A percentile compares a stretch with the other conserved stretches of the same genome.
Conservation (phyloP, 2,113 vertebrate genomes). For the Cryptomyrus ogoouensis region DNA sequence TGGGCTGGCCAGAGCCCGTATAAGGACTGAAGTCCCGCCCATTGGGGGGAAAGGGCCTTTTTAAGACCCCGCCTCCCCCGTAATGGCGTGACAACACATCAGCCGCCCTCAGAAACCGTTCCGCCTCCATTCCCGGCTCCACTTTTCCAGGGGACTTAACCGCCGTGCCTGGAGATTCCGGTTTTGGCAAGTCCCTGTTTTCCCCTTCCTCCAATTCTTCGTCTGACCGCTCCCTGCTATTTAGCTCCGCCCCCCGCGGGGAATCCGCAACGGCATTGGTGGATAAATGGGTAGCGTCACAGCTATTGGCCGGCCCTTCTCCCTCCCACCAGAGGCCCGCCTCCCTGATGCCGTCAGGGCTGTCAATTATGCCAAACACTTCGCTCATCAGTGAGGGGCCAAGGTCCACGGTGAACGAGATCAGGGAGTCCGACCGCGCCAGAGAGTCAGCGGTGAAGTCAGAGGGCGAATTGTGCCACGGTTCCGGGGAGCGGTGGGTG, state of each 20-base stretch:
- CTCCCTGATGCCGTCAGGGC: slow-evolving; percentile 47
- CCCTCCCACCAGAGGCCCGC: slow-evolving; percentile 25
- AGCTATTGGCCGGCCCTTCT: slow-evolving; percentile 27
- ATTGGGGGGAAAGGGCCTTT: slow-evolving; percentile 49
- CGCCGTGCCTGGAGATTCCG: slow-evolving; percentile 27
- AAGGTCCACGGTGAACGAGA: slow-evolving; percentile 87
- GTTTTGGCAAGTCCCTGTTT: slow-evolving; percentile 12
- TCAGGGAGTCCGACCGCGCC: slow-evolving; percentile 76
- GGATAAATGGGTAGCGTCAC: slow-evolving; percentile 28
- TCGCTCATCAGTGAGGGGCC: slow-evolving; percentile 89
- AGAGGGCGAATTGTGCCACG: slow-evolving; percentile 24
- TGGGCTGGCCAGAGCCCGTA: background rate
- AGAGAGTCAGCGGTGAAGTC: slow-evolving; percentile 37
- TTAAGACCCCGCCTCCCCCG: slow-evolving; percentile 38
- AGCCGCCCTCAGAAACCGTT: slow-evolving; percentile 54
- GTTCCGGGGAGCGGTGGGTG: slow-evolving; percentile 29
- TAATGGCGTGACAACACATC: slow-evolving; percentile 60
- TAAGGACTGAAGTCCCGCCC: slow-evolving; percentile 21
- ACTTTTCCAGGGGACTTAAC: slow-evolving; percentile 24
- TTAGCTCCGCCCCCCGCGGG: slow-evolving; percentile 24
- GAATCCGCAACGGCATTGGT: slow-evolving; percentile 22
- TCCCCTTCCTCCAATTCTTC: slow-evolving; percentile 30
- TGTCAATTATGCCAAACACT: slow-evolving; percentile 79
- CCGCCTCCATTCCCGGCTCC: slow-evolving; percentile 46
- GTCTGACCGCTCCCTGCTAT: slow-evolving; percentile 30